Evolutionary conservation across 2,797 vertebrate genomes (phyloP).

Genomic region (Rallus crepitans): DNA sequence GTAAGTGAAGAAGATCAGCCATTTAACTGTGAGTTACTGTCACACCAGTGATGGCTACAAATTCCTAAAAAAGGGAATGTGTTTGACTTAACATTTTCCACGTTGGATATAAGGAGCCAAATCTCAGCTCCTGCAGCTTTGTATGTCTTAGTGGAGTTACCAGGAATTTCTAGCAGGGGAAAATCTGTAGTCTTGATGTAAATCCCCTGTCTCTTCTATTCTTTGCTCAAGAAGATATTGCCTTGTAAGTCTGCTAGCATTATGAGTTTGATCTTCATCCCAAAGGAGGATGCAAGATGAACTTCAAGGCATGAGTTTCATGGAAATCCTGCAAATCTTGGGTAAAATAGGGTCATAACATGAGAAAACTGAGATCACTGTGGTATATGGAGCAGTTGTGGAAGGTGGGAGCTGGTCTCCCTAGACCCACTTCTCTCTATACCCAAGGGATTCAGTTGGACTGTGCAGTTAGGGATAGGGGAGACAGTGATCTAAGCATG

Average conservation of each 20-base stretch:
- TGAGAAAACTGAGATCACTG: rapidly evolving
- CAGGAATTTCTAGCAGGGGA: not conserved
- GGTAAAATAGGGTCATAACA: not conserved
- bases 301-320: not conserved
- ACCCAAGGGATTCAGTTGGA: rapidly evolving
- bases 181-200: not conserved
- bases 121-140: not conserved
- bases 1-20: not conserved
- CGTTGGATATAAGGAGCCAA: not conserved
- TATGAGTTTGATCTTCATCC: not conserved
- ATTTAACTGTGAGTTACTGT: not conserved
- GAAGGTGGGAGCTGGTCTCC: not conserved
- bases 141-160: not conserved
- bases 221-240: not conserved
- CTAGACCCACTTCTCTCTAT: not conserved
- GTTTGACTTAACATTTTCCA: not conserved
- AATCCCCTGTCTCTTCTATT: not conserved
- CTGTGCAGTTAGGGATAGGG: not conserved
- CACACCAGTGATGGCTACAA: not conserved
- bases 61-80: not conserved
- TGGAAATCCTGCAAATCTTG: not conserved
- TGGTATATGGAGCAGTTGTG: not conserved
- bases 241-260: not conserved
- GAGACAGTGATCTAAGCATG: not conserved
- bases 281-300: not conserved